Evolutionary conservation across 2,797 vertebrate genomes (phyloP), one percentile per base, ranked within the genome.

Genomic region (Acrossocheilus wenchowensis): DNA sequence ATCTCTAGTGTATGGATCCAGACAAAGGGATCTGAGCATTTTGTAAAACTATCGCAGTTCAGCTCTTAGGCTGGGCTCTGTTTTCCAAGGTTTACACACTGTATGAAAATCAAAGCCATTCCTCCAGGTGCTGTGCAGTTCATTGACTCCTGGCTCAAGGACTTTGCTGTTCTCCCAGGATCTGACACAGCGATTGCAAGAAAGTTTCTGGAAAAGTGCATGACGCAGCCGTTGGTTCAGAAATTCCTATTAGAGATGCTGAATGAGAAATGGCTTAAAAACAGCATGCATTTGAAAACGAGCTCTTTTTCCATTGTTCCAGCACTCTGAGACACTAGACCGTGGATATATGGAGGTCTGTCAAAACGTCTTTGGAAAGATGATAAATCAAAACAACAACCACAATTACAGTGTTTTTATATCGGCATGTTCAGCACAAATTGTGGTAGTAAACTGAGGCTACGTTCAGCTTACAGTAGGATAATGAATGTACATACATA

Each of bases 1-100:
- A 66, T 82, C 83, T 82, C 81, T 80, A 23, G 79, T 83, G 88
- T 78, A 62, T 52, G 64, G 50, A 39, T 23, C 41, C 57, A 81
- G 78, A 90, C 87, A 89, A 90, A 87, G 48, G 48, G 82, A 82
- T 84, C 62, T 52, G 50, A 60, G 54, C 68, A 83, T 82, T 69
- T 6, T 75, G 41, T 75, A 68, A 75, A 77, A 43, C 57, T 45
- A 60, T 79, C 26, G 79, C 26, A 41, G 78, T 26, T 45, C 50
- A 15, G 12, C 62, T 68, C 68, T 52, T 15, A 62, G 26, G 78
- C 75, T 62, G 43, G 50, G 19, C 80, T 84, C 72, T 81, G 26
- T 86, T 66, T 88, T 84, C 78, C 36, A 15, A 68, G 81, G 88
- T 87, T 89, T 23, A 75, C 64, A 60, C 73, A 23, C 68, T 80